Evolutionary conservation across 2,888 invertebrate species (phyloP).

Genomic region (Malthinus flaveolus): DNA sequence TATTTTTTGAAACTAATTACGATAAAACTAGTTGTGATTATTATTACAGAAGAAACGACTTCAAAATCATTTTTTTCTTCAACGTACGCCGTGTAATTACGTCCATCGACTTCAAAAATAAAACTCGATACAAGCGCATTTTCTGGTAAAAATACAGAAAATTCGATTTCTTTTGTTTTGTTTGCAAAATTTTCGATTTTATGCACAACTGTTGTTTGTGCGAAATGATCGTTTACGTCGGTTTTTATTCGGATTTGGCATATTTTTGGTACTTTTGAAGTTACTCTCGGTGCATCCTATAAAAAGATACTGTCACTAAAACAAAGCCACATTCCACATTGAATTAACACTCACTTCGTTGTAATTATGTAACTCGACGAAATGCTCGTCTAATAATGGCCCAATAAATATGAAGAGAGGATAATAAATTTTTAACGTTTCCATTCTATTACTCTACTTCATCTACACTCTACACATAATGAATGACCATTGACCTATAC

Average conservation of each 20-base stretch:
- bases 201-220: conserved; percentile 67
- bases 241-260: conserved; percentile 65
- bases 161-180: conserved; percentile 64
- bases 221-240: conserved; percentile 67
- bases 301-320: not conserved
- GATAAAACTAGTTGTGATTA: not conserved
- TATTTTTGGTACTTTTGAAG: conserved; percentile 52
- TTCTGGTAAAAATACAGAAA: conserved; percentile 68
- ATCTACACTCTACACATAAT: too few species aligned
- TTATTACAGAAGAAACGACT: conserved; percentile 53
- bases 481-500: too few species aligned
- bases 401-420: too few species aligned
- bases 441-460: too few species aligned
- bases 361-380: too few species aligned
- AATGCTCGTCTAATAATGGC: too few species aligned
- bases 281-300: too few species aligned
- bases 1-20: not conserved
- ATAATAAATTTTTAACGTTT: too few species aligned
- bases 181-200: conserved; percentile 64
- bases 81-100: conserved; percentile 65
- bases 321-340: not conserved
- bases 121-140: conserved; percentile 72
- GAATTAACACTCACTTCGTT: not conserved
- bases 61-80: conserved; percentile 61
- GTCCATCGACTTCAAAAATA: conserved; percentile 66